Conservation (phyloP, 2,113 vertebrate species). For the Indicator indicator region DNA sequence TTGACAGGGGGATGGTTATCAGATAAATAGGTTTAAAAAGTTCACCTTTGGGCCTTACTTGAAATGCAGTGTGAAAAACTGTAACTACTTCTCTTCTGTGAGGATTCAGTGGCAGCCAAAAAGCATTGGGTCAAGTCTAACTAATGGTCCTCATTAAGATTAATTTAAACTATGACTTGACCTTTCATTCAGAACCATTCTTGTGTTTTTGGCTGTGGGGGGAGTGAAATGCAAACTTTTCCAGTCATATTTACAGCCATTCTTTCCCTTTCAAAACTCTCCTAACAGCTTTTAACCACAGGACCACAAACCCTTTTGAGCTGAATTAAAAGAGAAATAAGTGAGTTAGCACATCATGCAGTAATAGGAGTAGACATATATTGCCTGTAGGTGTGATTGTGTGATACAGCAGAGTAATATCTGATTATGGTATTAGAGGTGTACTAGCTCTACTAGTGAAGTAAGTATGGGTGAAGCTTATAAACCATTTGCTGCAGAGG, state of each 20-base stretch:
- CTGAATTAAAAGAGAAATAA: background rate
- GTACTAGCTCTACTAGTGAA: background rate
- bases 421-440: background rate
- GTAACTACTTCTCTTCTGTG: background rate
- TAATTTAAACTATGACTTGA: background rate
- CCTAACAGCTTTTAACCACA: background rate
- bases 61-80: background rate
- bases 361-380: fast-evolving
- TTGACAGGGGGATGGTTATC: background rate
- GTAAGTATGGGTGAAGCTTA: background rate
- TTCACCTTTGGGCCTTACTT: background rate
- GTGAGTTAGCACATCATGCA: fast-evolving
- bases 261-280: background rate
- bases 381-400: background rate
- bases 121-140: background rate
- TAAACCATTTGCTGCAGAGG: background rate
- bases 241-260: background rate
- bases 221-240: background rate
- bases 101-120: background rate
- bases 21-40: background rate
- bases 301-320: background rate
- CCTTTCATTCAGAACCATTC: background rate
- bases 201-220: background rate
- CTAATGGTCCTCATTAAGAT: background rate
- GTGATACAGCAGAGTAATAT: background rate